These are phyloP conservation scores for Platysteira castanea DNA, from an alignment of 2,113 vertebrate genomes.

Conservation along the genomic window DNA sequence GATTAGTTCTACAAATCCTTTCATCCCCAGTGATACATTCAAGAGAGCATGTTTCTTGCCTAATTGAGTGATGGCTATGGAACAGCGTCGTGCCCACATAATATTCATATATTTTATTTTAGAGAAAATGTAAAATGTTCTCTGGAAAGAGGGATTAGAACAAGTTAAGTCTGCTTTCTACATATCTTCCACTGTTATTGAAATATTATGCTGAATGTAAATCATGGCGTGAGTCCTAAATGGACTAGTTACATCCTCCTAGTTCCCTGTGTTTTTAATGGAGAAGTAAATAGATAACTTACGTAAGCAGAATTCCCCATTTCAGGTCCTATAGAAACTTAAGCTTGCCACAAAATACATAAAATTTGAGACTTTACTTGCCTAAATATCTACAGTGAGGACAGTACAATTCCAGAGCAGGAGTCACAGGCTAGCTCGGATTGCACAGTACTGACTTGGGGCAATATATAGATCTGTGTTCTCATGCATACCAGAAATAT, in stretches of 20 bases:
- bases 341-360: not conserved
- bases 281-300: not conserved
- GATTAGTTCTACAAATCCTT: not conserved
- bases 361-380: not conserved
- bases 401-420: not conserved
- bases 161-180: not conserved
- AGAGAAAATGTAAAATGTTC: not conserved
- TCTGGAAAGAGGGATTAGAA: not conserved
- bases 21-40: not conserved
- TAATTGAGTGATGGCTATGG: not conserved
- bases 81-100: rapidly evolving
- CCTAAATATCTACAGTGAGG: not conserved
- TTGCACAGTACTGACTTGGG: not conserved
- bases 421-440: not conserved
- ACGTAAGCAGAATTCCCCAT: not conserved
- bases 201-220: not conserved
- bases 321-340: not conserved
- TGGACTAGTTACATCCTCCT: not conserved
- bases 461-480: not conserved
- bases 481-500: not conserved
- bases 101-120: not conserved
- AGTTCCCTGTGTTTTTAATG: not conserved
- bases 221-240: not conserved
- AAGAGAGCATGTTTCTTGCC: not conserved
- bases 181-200: not conserved